phyloP scores from a whole-genome alignment of 2,797 vertebrate species.

The Sebastes dallii region DNA sequence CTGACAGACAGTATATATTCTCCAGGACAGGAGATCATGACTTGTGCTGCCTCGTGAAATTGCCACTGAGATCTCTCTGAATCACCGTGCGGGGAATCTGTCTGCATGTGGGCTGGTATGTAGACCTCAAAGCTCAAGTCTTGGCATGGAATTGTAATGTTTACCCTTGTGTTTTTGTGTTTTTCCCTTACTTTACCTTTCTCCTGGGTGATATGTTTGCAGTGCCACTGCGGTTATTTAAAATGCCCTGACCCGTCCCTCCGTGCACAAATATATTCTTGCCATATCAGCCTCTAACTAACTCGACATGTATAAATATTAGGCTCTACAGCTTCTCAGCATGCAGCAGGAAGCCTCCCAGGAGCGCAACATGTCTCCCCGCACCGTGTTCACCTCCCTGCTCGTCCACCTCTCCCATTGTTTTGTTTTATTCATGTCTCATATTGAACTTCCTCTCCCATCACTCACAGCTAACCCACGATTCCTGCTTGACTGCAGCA shows the following conservation, averaged over 20 bases:
- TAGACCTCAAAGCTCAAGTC: conserved; percentile 28
- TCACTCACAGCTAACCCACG: conserved; percentile 26
- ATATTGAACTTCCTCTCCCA: conserved; percentile 43
- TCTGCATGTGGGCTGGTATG: conserved; percentile 39
- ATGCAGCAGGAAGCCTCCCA: conserved; percentile 27
- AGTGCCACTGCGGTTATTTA: conserved; percentile 12
- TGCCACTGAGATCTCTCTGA: conserved; percentile 50
- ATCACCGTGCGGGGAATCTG: conserved; percentile 42
- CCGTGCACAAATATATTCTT: conserved; percentile 13
- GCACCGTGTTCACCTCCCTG: conserved; percentile 30
- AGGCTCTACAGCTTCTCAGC: conserved; percentile 21
- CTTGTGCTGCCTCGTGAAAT: conserved; percentile 63
- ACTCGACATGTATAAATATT: conserved; percentile 30
- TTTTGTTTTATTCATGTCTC: conserved; percentile 68
- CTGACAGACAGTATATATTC: conserved; percentile 74
- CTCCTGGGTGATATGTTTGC: conserved; percentile 20
- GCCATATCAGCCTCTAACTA: conserved; percentile 12
- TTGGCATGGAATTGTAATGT: conserved; percentile 11
- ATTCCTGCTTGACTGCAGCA: conserved; percentile 44
- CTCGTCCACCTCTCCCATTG: conserved; percentile 30
- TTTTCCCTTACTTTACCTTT: conserved; percentile 17
- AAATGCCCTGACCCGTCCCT: not conserved
- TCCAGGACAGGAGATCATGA: conserved; percentile 71
- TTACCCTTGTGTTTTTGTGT: conserved; percentile 24
- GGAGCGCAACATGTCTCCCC: conserved; percentile 34